Evolutionary conservation across 1,140 invertebrate genomes (phyloP).

Genomic region (Nymphalis io): DNA sequence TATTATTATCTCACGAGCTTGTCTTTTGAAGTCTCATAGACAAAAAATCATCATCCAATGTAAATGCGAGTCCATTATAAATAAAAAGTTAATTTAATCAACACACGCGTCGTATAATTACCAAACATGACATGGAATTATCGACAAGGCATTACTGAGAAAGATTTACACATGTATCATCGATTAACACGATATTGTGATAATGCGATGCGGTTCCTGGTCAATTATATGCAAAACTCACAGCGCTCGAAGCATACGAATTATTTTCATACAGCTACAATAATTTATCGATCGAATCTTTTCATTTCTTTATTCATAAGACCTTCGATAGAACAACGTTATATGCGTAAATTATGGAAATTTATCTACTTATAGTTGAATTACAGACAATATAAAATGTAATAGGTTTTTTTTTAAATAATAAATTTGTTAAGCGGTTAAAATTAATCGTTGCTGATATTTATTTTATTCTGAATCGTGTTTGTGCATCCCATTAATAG

Average conservation of each 20-base stretch:
- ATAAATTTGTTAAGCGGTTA: no score
- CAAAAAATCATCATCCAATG: no score
- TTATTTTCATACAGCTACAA: slow-evolving; percentile 19
- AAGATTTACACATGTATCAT: slow-evolving; percentile 16
- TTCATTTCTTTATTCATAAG: slow-evolving; percentile 28
- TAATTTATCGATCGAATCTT: slow-evolving; percentile 19
- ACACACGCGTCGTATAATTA: background rate
- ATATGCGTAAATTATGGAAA: background rate
- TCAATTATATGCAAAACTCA: slow-evolving; percentile 34
- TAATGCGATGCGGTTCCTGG: slow-evolving; percentile 14
- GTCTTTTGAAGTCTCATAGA: background rate
- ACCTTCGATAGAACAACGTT: background rate
- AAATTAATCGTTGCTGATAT: no score
- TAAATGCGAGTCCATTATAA: no score
- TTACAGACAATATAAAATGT: background rate
- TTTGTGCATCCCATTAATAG: background rate
- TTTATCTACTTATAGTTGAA: background rate
- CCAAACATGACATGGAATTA: background rate
- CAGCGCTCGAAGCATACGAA: slow-evolving; percentile 30
- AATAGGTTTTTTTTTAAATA: background rate
- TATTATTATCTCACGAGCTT: background rate
- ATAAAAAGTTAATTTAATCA: no score
- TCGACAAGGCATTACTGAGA: background rate
- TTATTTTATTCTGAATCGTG: no score
- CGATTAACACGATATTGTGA: slow-evolving; percentile 1